Conservation (phyloP, 2,888 invertebrate genomes). For the Leptothorax acervorum region DNA sequence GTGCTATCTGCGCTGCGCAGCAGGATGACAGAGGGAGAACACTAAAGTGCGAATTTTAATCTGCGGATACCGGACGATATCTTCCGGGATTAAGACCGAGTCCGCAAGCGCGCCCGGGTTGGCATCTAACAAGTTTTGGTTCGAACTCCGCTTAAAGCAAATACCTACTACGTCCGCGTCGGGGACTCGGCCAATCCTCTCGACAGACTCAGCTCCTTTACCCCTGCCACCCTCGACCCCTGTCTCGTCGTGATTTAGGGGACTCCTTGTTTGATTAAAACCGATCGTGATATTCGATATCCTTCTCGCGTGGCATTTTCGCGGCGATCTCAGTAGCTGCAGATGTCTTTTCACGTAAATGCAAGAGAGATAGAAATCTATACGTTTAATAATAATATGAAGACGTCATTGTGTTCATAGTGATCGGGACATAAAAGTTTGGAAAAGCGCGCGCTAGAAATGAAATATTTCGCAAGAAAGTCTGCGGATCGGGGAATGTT, state of each 20-base stretch:
- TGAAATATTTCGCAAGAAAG: neutral
- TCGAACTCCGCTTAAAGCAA: conserved; percentile 75
- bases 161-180: conserved; percentile 60
- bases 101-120: conserved; percentile 60
- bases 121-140: conserved; percentile 75
- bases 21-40: conserved; percentile 11
- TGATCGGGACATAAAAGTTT: neutral
- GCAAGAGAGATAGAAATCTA: neutral
- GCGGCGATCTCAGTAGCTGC: neutral
- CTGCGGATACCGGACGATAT: conserved; percentile 82
- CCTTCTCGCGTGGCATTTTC: neutral
- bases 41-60: conserved; percentile 83
- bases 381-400: neutral
- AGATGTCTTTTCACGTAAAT: neutral
- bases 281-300: conserved; percentile 16
- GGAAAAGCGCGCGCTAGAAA: neutral
- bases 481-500: neutral
- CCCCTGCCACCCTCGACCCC: neutral
- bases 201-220: conserved; percentile 46
- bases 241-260: conserved; percentile 21
- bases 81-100: conserved; percentile 80
- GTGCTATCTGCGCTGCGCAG: conserved; percentile 71
- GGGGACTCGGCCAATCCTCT: conserved; percentile 54
- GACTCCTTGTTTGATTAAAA: conserved; percentile 46
- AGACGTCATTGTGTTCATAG: neutral